Base-by-base conservation (phyloP, 2,888 invertebrate genomes). In the Drosophila flavopinicola region DNA sequence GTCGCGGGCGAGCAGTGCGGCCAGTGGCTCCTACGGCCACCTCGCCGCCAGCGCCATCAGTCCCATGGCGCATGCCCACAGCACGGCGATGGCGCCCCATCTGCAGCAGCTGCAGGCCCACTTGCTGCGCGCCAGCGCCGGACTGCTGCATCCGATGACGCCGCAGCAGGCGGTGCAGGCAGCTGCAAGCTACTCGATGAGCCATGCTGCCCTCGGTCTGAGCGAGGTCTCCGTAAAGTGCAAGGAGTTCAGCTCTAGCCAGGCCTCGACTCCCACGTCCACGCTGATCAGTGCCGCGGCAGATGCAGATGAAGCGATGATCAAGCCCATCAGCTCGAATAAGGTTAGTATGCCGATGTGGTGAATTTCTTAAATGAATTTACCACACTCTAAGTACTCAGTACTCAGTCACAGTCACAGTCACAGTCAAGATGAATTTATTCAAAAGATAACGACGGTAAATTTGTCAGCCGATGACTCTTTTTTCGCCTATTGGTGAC, bases 1-100 rank as follows among this genome's bases (percentile, higher is more conserved):
- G 13, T 97, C 97, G 0, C 93, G 97, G 71, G 96, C 96, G 64
- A 89, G 89, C 39, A 90, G 90, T 29, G 95, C 96, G 25, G 96
- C 97, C 4, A 98, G 98, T 84, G 98, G 98, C 39, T 98, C 98
- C 67, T 98, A 98, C 93, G 98, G 98, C 15, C 99, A 99, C 92
- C 94, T 99, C 71, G 98, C 98, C 72, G 98, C 98, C 79, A 97
- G 95, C 78, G 95, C 96, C n/a, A 94, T 97, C 91, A 97, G 97
- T 78, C 97, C 97, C 10, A 96, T 97, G 0, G 92, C 94, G 61
- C 90, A 89, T 0, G 92, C 94, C 63, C 90, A 90, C 45, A n/a
- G n/a, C n/a, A 68, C 79, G 4, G 77, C 89, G 27, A 92, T 93
- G 91, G 92, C 93, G 53, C 93, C 93, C 0, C 95, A 95, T 78